Evolutionary conservation across 2,888 invertebrate species (phyloP).

Genomic region (Isoperla grammatica): DNA sequence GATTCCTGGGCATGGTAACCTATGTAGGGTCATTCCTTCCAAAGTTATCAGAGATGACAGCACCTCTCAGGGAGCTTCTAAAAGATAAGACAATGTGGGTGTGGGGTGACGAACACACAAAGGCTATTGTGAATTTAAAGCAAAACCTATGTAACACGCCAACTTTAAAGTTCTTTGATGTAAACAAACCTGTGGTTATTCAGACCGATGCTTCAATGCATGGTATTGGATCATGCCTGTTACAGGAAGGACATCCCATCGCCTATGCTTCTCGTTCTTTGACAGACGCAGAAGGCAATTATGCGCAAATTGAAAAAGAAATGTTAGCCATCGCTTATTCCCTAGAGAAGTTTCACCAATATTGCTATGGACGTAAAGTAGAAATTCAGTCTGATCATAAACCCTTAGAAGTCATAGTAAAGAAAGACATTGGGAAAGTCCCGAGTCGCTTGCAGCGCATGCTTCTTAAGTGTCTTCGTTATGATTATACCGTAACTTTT

Average conservation of each 20-base stretch:
- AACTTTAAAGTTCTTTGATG: slow-evolving; percentile 5
- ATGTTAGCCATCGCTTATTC: slow-evolving; percentile 10
- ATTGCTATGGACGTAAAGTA: neutral
- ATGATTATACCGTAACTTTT: slow-evolving; percentile 9
- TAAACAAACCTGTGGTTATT: neutral
- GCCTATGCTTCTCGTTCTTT: slow-evolving; percentile 2
- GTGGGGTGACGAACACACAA: slow-evolving; percentile 20
- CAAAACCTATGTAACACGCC: too few species aligned
- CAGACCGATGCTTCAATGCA: slow-evolving; percentile 3
- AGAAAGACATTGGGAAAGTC: slow-evolving; percentile 1
- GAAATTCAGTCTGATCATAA: slow-evolving; percentile 6
- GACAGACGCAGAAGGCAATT: neutral
- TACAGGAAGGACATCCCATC: slow-evolving; percentile 3
- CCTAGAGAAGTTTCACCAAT: slow-evolving; percentile 9
- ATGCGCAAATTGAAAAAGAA: slow-evolving; percentile 12
- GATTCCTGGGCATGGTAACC: slow-evolving; percentile 36
- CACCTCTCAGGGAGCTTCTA: too few species aligned
- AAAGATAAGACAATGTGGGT: too few species aligned
- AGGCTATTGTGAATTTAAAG: too few species aligned
- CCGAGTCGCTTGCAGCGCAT: slow-evolving; percentile 6
- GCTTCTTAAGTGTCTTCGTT: neutral
- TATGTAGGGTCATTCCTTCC: slow-evolving; percentile 35
- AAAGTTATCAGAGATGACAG: slow-evolving; percentile 33
- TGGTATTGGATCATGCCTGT: slow-evolving; percentile 1
- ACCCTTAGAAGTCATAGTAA: slow-evolving; percentile 11